phyloP scores from a whole-genome alignment of 2,797 vertebrate genomes.

The Xyrichtys novacula region DNA sequence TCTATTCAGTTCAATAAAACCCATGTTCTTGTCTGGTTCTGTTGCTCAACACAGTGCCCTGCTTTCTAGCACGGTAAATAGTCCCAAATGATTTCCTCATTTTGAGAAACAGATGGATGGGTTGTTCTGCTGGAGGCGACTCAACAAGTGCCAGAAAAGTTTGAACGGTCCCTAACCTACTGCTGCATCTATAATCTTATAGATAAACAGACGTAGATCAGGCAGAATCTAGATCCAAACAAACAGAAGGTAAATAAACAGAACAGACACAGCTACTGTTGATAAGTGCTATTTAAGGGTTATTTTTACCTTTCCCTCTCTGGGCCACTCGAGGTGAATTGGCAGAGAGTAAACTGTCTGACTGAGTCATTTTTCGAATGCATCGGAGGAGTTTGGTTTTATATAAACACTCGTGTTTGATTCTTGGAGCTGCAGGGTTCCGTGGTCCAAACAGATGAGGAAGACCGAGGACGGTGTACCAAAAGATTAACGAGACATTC shows the following conservation, averaged over 20 bases:
- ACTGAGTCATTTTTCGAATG: not conserved
- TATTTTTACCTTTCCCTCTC: not conserved
- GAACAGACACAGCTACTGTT: not conserved
- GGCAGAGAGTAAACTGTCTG: not conserved
- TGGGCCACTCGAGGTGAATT: constrained; percentile 1
- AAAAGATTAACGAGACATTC: constrained; percentile 20
- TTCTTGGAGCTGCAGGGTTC: not conserved
- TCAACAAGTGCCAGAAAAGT: not conserved
- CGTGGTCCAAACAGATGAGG: constrained; percentile 1
- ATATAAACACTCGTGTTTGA: not conserved
- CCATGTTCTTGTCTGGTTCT: not conserved
- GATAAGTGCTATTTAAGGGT: constrained; percentile 9
- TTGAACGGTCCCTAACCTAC: not conserved
- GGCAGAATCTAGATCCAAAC: not conserved
- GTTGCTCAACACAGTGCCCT: not conserved
- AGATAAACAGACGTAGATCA: not conserved
- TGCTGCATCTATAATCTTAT: not conserved
- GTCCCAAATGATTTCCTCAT: constrained; percentile 5
- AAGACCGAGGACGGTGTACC: not conserved
- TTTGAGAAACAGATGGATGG: not conserved
- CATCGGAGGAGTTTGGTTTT: not conserved
- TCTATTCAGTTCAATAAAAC: not conserved
- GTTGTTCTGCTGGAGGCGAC: not conserved
- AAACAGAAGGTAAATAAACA: too few relatives aligned
- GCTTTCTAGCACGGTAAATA: not conserved